Evolutionary conservation across 2,888 invertebrate species (phyloP), one percentile per base, ranked within the genome.

Genomic region (Lasioglossum lativentre): DNA sequence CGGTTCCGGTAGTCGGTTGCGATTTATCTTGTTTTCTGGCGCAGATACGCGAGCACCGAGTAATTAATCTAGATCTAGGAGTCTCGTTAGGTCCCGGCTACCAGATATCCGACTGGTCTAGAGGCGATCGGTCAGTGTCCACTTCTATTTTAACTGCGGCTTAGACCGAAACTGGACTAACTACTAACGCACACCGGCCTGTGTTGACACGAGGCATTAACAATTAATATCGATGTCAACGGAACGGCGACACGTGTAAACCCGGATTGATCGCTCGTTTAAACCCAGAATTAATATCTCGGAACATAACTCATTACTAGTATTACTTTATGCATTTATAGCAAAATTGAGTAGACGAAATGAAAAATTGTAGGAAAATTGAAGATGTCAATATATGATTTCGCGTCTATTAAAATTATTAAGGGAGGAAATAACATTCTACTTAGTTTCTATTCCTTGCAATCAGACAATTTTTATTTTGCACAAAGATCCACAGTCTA

Each of bases 71-170:
- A 86, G 90, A 87, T 89, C 86, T 87, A 71, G 82, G 85, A 78
- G 72, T 82, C 83, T 86, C 86, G 87, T 84, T 73, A 86, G 82
- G 84, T 86, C 85, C 89, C 85, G 80, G 88, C 42, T n/a, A 93
- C 92, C 93, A 93, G 92, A 92, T 91, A 93, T 92, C 91, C 91
- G 72, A 82, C 73, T 79, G 72, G 92, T 92, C 92, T 81, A 80
- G 79, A 84, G 87, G 85, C 93, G 90, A 94, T 94, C 93, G 93
- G 93, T 94, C 94, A 94, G 90, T 93, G 94, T 94, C 93, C 93
- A 84, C 85, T 86, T 87, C 90, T 94, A 92, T 94, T 94, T 93
- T 94, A 93, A 91, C 93, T 91, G 88, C 83, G 94, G 94, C 93
- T 94, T 94, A 94, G 91, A 91, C 90, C 86, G 88, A 90, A 59